A percentile compares a stretch with the other conserved stretches of the same genome.
Evolutionary conservation across 2,888 invertebrate genomes (phyloP).

Genomic region (Lasioglossum villosulum): DNA sequence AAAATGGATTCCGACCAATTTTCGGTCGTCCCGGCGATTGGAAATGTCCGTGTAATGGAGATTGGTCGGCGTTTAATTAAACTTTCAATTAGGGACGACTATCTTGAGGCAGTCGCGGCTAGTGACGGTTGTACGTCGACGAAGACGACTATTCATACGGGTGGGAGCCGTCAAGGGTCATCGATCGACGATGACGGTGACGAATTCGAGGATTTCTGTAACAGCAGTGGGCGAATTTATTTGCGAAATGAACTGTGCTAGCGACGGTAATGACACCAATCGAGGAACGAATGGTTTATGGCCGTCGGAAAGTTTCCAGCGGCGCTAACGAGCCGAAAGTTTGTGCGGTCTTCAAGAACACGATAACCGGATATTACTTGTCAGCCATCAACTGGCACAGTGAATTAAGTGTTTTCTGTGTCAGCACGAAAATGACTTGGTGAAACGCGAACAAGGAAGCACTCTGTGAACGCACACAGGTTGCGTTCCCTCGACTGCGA

Average conservation of each 20-base stretch:
- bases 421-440: constrained; percentile 72
- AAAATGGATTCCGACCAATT: constrained; percentile 58
- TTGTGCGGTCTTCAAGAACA: constrained; percentile 67
- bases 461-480: constrained; percentile 5
- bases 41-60: constrained; percentile 40
- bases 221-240: neutral
- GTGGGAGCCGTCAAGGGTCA: neutral
- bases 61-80: constrained; percentile 63
- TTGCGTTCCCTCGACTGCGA: constrained; percentile 6
- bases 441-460: constrained; percentile 50
- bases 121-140: constrained; percentile 14
- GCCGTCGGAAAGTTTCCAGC: constrained; percentile 48
- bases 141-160: neutral
- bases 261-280: constrained; percentile 15
- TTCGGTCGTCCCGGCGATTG: constrained; percentile 34
- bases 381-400: constrained; percentile 70
- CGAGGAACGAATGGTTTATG: constrained; percentile 31
- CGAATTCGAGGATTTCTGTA: neutral
- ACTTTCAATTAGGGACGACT: constrained; percentile 57
- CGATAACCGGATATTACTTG: constrained; percentile 82
- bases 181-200: constrained; percentile 16
- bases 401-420: constrained; percentile 79
- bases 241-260: neutral
- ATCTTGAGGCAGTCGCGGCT: neutral
- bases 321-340: constrained; percentile 74